A percentile compares a stretch with the other conserved stretches of the same genome.
phyloP scores from a whole-genome alignment of 2,113 vertebrate species.

The Gambusia holbrooki region DNA sequence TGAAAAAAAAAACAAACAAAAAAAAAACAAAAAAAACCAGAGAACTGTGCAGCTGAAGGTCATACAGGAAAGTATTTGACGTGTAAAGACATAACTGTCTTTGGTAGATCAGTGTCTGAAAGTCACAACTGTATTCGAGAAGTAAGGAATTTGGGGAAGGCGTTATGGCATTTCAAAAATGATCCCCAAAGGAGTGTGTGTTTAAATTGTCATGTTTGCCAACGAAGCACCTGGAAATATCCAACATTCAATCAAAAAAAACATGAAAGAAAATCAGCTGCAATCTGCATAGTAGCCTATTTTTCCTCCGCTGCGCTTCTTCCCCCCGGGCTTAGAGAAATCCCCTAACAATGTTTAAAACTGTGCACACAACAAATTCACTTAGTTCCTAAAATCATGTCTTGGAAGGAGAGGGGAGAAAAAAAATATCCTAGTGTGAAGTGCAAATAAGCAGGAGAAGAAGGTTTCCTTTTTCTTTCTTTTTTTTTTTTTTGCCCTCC shows the following conservation, averaged over 20 bases:
- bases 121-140: no score
- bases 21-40: no score
- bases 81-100: no score
- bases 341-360: slow-evolving; percentile 60
- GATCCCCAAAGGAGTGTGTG: slow-evolving; percentile 59
- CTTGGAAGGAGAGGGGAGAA: slow-evolving; percentile 20
- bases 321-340: slow-evolving; percentile 54
- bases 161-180: slow-evolving; percentile 39
- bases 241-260: slow-evolving; percentile 14
- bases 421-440: slow-evolving; percentile 34
- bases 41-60: no score
- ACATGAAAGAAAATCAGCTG: slow-evolving; percentile 27
- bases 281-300: slow-evolving; percentile 46
- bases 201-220: slow-evolving; percentile 40
- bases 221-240: slow-evolving; percentile 54
- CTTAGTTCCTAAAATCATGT: slow-evolving; percentile 59
- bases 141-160: no score
- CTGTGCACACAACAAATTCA: slow-evolving; percentile 52
- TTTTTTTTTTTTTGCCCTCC: no score
- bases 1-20: no score
- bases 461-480: slow-evolving; percentile 19
- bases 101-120: no score
- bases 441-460: slow-evolving; percentile 35
- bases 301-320: slow-evolving; percentile 40
- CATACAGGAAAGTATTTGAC: no score